Evolutionary conservation across 2,888 invertebrate genomes (phyloP), one percentile per base, ranked within the genome.

Genomic region (Andrena bicolor): DNA sequence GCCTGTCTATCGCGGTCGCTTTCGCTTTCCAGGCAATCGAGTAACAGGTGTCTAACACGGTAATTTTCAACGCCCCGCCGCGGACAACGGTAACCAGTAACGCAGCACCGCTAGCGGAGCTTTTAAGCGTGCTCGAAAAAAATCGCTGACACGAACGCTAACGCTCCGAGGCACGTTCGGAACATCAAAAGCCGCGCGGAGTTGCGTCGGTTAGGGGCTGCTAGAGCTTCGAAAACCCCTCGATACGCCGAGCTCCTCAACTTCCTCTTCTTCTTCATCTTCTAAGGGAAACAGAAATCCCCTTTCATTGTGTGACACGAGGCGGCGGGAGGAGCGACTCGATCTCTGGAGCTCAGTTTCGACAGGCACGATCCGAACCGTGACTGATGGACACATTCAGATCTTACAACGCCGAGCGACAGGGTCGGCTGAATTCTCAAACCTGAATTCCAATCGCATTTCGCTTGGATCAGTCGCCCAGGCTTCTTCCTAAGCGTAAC

Each of bases 61-160:
- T 69, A 49, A 79, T 70, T 76, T 76, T 70, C 30, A 71, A 70
- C 60, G 77, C 28, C 61, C n/a, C 28, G 41, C 28, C 6, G 58
- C 41, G 41, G 35, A 8, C 41, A 58, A 58, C 58, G 10, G 20
- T 35, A 58, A 48, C 51, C 26, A 66, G 28, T 41, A 41, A 41
- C 41, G 41, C 66, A 49, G 30, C 16, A 53, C 23, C n/a, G 26
- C 13, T 35, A 49, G 48, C 48, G 35, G 16, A 16, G 6, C 20
- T 5, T 16, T 41, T 28, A 48, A 64, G 28, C 16, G 60, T n/a
- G 56, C 28, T 69, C 20, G 53, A 51, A 48, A 64, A 64, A 41
- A 66, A 77, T 53, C 30, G 61, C 30, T 53, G 68, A 66, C 53
- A 60, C 16, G 16, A 78, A 69, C 60, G 51, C 75, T 68, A 75